phyloP scores from a whole-genome alignment of 2,888 invertebrate species.

The Rotaria sp. region DNA sequence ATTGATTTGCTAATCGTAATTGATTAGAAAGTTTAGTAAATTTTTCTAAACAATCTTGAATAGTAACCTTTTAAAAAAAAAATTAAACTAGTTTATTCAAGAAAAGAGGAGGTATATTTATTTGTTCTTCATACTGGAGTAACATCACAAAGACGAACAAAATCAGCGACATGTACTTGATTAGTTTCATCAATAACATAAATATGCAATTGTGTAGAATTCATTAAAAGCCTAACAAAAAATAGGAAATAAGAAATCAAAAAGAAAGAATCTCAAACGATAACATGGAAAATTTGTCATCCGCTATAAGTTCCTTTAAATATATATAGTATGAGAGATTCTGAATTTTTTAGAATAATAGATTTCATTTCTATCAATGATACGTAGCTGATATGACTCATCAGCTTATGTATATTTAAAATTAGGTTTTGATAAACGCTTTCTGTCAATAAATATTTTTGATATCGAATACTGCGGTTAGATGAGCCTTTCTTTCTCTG shows the following conservation, averaged over 20 bases:
- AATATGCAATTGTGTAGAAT: background rate
- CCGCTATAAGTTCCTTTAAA: too few relatives aligned
- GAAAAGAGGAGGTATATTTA: background rate
- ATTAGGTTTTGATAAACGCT: too few relatives aligned
- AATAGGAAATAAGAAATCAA: background rate
- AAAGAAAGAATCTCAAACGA: too few relatives aligned
- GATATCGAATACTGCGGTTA: too few relatives aligned
- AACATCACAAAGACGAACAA: background rate
- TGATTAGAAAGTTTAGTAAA: background rate
- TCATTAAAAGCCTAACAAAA: background rate
- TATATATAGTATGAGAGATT: too few relatives aligned
- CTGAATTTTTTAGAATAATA: too few relatives aligned
- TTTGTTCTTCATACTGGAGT: background rate
- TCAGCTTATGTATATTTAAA: too few relatives aligned
- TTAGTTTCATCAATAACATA: background rate
- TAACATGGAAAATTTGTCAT: too few relatives aligned
- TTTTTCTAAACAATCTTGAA: constrained; percentile 28
- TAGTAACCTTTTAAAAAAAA: background rate
- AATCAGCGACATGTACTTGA: background rate
- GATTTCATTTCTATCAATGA: too few relatives aligned
- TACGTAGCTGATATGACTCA: too few relatives aligned
- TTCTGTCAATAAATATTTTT: too few relatives aligned
- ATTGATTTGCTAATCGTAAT: background rate
- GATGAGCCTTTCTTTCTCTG: too few relatives aligned
- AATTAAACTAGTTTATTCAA: background rate